These are phyloP conservation scores for Mystacides longicornis DNA, from an alignment of 2,888 invertebrate species.

Conservation along the genomic window DNA sequence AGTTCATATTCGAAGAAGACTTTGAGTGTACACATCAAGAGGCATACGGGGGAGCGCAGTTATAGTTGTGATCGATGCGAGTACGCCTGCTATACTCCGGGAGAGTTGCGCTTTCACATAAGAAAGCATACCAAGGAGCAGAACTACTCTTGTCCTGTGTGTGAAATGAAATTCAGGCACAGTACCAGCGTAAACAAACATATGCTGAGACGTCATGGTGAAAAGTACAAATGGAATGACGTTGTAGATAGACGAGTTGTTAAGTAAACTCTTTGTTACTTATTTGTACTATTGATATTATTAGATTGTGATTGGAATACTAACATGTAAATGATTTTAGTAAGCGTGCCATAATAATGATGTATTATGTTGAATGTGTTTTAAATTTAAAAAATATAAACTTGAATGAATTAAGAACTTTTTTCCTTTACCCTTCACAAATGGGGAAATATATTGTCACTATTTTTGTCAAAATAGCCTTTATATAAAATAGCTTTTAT, in stretches of 20 bases:
- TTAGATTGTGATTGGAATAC: too few species aligned
- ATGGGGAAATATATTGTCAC: too few species aligned
- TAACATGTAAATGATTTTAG: too few species aligned
- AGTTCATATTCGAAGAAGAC: constrained; percentile 38
- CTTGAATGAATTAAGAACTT: too few species aligned
- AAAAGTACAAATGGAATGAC: constrained; percentile 41
- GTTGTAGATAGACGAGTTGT: constrained; percentile 27
- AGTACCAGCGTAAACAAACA: constrained; percentile 45
- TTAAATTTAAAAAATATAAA: too few species aligned
- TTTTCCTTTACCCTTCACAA: too few species aligned
- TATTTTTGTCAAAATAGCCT: too few species aligned
- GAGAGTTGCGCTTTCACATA: constrained; percentile 39
- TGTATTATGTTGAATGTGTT: too few species aligned
- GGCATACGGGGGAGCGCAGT: constrained; percentile 41
- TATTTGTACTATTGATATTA: too few species aligned
- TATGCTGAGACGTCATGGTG: constrained; percentile 39
- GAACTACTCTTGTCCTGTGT: constrained; percentile 39
- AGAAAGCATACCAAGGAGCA: constrained; percentile 42
- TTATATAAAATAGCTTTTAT: too few species aligned
- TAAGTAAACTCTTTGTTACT: constrained; percentile 14
- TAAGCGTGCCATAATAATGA: too few species aligned
- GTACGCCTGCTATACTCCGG: constrained; percentile 36
- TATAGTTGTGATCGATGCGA: constrained; percentile 39
- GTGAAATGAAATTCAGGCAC: constrained; percentile 40
- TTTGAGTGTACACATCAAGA: constrained; percentile 39